Percentiles rank a stretch among this genome's conserved stretches.
phyloP scores from a whole-genome alignment of 2,888 invertebrate species.

The Sarcophaga carnaria region DNA sequence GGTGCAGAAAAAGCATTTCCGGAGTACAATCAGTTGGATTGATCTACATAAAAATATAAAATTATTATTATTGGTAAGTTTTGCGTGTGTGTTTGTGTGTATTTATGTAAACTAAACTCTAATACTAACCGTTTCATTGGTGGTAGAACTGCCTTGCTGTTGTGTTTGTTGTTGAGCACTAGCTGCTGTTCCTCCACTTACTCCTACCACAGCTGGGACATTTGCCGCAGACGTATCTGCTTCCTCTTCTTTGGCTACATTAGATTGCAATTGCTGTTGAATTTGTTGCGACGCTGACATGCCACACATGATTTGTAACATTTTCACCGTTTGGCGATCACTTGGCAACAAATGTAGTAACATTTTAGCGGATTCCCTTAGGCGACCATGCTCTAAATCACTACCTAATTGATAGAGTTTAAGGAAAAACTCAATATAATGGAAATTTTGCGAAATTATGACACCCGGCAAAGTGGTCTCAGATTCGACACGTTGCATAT shows the following conservation, averaged over 20 bases:
- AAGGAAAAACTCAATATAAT: constrained; percentile 90
- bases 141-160: constrained; percentile 54
- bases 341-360: constrained; percentile 80
- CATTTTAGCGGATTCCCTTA: constrained; percentile 87
- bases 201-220: constrained; percentile 52
- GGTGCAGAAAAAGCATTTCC: constrained; percentile 86
- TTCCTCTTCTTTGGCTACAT: constrained; percentile 66
- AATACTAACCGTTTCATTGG: constrained; percentile 72
- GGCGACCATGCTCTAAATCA: constrained; percentile 88
- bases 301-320: constrained; percentile 80
- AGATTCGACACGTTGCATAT: constrained; percentile 90
- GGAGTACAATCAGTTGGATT: constrained; percentile 81
- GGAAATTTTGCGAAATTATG: constrained; percentile 91
- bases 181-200: constrained; percentile 55
- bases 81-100: background rate
- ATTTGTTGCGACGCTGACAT: constrained; percentile 71
- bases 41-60: constrained; percentile 66
- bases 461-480: constrained; percentile 96
- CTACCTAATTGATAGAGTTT: constrained; percentile 95
- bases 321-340: constrained; percentile 82
- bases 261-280: constrained; percentile 52
- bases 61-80: background rate
- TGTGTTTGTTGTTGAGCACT: constrained; percentile 64
- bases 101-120: constrained; percentile 26
- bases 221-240: constrained; percentile 33